Evolutionary conservation across 2,113 vertebrate genomes (phyloP), one percentile per base, ranked within the genome.

Genomic region (Amphiprion percula): DNA sequence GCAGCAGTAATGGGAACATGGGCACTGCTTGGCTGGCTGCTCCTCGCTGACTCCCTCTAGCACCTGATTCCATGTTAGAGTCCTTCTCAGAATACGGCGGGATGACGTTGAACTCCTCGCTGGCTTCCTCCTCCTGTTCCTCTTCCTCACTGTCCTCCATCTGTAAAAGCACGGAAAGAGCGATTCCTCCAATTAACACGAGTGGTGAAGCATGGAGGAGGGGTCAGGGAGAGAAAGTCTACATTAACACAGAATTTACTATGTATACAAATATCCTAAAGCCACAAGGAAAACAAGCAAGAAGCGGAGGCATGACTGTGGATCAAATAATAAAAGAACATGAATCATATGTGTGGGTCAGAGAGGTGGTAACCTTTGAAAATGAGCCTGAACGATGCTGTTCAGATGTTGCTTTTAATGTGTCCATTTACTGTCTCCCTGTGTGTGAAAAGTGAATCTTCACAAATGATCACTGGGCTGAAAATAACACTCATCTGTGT

Each of bases 71-170:
- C 17, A 73, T 78, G 65, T 84, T 84, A 10, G 91, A 87, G 82
- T 93, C 92, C 84, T 93, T 94, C 53, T 93, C 93, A 0, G 90
- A 92, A 68, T 91, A 94, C 0, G 92, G 90, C 0, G 92, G 92
- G 49, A 94, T 94, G 33, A 94, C 68, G 44, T 92, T 92, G 77
- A 93, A 94, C 67, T 93, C 77, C 16, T 90, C 74, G 10, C 70
- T 90, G 19, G 68, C 75, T 15, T 87, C 83, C 68, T 89, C 85
- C 19, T 80, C 71, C 26, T 77, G 65, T 46, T 91, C 87, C 66
- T 90, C 90, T 72, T 90, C 84, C 33, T 94, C 90, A 1, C 77
- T 87, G 61, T 92, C 82, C 65, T 91, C 90, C 82, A 94, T 89
- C 94, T 94, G 85, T 15, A 66, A 80, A 88, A 78, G 33, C 15